phyloP scores from a whole-genome alignment of 64 coral and sea anemone species.

The Hydrozoanthus tunicans region DNA sequence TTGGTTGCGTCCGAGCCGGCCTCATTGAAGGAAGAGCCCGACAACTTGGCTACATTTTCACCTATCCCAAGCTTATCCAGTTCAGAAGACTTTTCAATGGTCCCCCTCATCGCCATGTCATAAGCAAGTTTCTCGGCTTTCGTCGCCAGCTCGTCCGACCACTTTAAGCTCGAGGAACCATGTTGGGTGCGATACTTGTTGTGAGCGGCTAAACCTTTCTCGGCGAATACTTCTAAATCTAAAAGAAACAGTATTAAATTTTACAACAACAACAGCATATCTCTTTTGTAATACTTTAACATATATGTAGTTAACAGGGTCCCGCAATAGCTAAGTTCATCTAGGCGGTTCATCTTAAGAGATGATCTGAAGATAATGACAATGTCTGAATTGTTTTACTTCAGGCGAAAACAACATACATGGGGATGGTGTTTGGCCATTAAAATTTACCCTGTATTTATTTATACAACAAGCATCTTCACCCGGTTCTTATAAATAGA shows the following conservation, averaged over 20 bases:
- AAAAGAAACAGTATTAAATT: background rate
- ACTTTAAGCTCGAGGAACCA: conserved; percentile 66
- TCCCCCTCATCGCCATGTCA: conserved; percentile 92
- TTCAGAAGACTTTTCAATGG: conserved; percentile 69
- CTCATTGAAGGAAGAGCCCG: conserved; percentile 78
- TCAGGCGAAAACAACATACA: no score
- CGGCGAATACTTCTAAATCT: conserved; percentile 94
- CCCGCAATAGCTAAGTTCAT: no score
- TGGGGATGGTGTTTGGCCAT: no score
- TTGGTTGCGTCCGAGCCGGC: conserved; percentile 88
- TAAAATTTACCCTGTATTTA: no score
- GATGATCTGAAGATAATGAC: no score
- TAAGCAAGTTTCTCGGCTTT: conserved; percentile 96
- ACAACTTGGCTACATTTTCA: conserved; percentile 94
- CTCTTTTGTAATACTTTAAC: background rate
- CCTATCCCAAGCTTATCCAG: conserved; percentile 65
- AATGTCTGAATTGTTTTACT: no score
- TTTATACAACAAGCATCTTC: no score
- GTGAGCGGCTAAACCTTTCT: conserved; percentile 77
- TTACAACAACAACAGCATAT: background rate
- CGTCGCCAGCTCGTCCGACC: conserved; percentile 93
- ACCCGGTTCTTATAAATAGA: no score
- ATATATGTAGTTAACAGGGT: background rate
- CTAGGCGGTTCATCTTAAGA: no score
- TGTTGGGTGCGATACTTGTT: conserved; percentile 79